Evolutionary conservation across 2,797 vertebrate genomes (phyloP).

Genomic region (Alectoris magna): DNA sequence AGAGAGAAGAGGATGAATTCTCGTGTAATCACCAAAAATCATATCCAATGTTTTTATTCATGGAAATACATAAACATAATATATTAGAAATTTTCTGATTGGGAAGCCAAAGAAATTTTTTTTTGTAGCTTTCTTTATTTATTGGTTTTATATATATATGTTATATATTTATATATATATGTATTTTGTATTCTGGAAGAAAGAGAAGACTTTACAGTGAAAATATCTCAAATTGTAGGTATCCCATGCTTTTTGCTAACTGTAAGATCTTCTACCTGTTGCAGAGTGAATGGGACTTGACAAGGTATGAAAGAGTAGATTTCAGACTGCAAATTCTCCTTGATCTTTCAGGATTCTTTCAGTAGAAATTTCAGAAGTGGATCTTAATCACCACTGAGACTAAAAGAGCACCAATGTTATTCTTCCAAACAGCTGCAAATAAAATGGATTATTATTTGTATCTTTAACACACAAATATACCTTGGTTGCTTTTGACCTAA

Average conservation of each 20-base stretch:
- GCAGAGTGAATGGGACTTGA: background rate
- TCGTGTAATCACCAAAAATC: background rate
- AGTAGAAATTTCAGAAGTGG: background rate
- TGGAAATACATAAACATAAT: conserved; percentile 26
- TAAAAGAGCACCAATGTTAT: background rate
- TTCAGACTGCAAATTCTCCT: background rate
- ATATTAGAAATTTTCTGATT: conserved; percentile 13
- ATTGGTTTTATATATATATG: background rate
- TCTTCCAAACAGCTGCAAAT: background rate
- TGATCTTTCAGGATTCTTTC: background rate
- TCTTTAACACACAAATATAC: background rate
- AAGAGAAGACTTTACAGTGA: background rate
- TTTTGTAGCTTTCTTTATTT: conserved; percentile 46
- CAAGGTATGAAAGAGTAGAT: background rate
- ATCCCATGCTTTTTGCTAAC: background rate
- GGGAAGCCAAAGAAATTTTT: conserved; percentile 7
- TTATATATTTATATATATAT: background rate
- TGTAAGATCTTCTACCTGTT: background rate
- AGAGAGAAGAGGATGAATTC: conserved; percentile 36
- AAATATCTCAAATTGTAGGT: background rate
- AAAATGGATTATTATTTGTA: background rate
- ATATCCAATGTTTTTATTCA: conserved; percentile 37
- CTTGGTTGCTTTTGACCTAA: background rate
- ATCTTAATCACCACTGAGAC: background rate
- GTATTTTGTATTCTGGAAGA: background rate